Evolutionary conservation across 2,888 invertebrate species (phyloP), one percentile per base, ranked within the genome.

Genomic region (Meghimatium bilineatum): DNA sequence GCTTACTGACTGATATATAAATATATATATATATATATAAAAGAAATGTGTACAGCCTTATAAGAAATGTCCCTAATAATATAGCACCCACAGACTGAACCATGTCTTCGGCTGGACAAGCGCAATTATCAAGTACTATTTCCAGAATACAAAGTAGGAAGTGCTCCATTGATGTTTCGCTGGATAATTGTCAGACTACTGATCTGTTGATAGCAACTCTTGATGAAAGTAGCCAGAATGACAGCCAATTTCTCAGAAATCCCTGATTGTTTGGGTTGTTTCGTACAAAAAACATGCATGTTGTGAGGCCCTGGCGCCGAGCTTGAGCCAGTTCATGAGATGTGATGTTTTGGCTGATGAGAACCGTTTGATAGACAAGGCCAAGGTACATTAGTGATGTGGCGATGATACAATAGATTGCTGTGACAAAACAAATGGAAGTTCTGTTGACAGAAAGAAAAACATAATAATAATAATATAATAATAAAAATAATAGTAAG

Each of bases 291-390:
- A 91, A 79, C 23, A 87, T 85, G 52, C 86, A 88, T 32, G 80
- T 83, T 0, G 88, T 88, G 80, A 87, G 84, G 1, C 91, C 89
- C 29, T 86, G 80, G 67, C 84, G 79, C 8, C 87, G 52, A 0
- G 92, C 92, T 17, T 80, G 87, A 80, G 91, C 90, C 29, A 92
- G 86, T 85, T 93, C 93, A 86, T 93, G 93, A 2, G 90, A 90
- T 0, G 93, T 93, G 32, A 91, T 36, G 86, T 93, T 93, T 86
- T 93, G 93, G 36, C 90, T 91, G 83, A 93, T 92, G 72, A 92
- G 89, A 14, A 92, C 38, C n/a, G 90, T 23, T 86, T 93, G 93
- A 77, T 91, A 89, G 14, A 92, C 32, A 29, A 93, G 88, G 17
- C 91, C 89, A 26, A 90, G 29, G 17, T 83, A 81, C 90, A 93